Base-by-base conservation (phyloP, 2,113 vertebrate genomes). In the Sigmodon hispidus region DNA sequence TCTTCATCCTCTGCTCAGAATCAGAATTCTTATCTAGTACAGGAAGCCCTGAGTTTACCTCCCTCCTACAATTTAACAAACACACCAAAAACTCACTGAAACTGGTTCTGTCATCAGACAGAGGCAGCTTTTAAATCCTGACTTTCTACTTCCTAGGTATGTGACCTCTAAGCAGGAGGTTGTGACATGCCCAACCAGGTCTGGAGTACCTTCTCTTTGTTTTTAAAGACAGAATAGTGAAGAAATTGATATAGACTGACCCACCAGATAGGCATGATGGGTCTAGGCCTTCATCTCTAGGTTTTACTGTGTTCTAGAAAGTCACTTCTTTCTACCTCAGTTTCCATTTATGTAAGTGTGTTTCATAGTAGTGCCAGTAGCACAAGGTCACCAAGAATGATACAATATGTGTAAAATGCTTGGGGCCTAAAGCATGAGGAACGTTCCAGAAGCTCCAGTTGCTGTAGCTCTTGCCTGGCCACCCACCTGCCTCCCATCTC, bases 121-220 rank as follows among this genome's bases (percentile, higher is more conserved):
- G 26, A 81, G 40, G 16, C 31, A 29, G 7, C 12, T 96, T 96
- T 95, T 88, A 63, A 92, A 48, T 90, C 43, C 80, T n/a, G 48
- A 76, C 80, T 88, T 31, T 95, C 52, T 17, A 45, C 21, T 92
- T 93, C n/a, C 52, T 77, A 21, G 3, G 59, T 59, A 17, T 80
- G 61, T 94, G 87, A 26, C 72, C 48, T 31, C 55, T 84, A 11
- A 22, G 57, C 29, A 65, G 87, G 77, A 96, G 40, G 26, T n/a
- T 75, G 48, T 1, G 34, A 29, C 52, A 40, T 5, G 13, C 15
- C 45, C 40, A 0, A n/a, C 21, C 48, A 72, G 50, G 50, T 40
- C 40, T 57, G 8, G 55, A 73, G 8, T 26, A 55, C 1, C 22
- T 87, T 93, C 81, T 21, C 80, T 95, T 95, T 89, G 52, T 70